These are phyloP conservation scores for Chrosomus eos DNA, from an alignment of 2,797 vertebrate genomes.

Conservation along the genomic window DNA sequence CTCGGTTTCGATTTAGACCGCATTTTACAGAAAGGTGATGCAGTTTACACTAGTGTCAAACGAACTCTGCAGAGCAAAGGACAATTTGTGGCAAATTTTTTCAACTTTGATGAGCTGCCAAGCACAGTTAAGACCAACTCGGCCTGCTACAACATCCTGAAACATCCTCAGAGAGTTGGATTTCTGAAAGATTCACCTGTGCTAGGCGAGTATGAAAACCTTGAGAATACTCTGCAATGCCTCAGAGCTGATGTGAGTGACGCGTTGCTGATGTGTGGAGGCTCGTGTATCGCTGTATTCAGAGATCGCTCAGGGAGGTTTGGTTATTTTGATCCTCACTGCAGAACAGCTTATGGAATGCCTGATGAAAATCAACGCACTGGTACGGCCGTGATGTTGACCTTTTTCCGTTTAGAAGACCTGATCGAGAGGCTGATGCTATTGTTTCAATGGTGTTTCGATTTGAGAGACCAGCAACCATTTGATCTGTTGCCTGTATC, in stretches of 20 bases:
- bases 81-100: no score
- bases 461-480: background rate
- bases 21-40: no score
- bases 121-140: background rate
- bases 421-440: background rate
- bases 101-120: no score
- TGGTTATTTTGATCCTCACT: conserved; percentile 44
- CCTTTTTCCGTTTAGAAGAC: background rate
- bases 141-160: background rate
- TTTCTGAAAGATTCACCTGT: conserved; percentile 1
- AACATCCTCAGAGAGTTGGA: conserved; percentile 18
- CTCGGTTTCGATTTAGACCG: no score
- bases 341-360: conserved; percentile 20
- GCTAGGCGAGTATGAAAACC: background rate
- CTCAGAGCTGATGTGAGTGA: conserved; percentile 8
- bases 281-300: background rate
- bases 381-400: conserved; percentile 33
- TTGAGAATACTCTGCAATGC: background rate
- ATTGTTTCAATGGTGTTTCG: background rate
- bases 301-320: background rate
- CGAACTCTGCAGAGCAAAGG: no score
- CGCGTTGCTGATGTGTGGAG: background rate
- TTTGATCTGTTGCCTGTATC: conserved; percentile 35
- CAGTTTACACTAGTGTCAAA: no score
- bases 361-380: background rate